Evolutionary conservation across 2,797 vertebrate species (phyloP).

Genomic region (Amblyopsis hoosieri): DNA sequence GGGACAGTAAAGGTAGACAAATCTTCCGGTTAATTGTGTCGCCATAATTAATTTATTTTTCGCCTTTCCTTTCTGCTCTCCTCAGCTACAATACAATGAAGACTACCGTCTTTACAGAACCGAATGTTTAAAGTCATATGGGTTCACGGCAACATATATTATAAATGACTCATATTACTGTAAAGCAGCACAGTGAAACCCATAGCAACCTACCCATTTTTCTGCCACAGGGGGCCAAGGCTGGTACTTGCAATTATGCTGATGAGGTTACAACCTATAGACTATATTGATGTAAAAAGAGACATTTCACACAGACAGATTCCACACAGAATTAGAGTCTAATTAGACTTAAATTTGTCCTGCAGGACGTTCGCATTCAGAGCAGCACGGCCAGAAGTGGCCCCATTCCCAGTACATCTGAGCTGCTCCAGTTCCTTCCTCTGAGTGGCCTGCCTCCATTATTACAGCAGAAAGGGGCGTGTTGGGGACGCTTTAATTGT

Average conservation of each 20-base stretch:
- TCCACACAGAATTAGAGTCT: no score
- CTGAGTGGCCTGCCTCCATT: background rate
- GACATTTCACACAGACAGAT: no score
- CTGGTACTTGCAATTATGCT: no score
- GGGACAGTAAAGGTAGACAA: constrained; percentile 46
- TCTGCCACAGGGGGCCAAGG: no score
- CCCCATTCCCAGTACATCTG: constrained; percentile 13
- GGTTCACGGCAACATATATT: no score
- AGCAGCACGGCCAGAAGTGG: background rate
- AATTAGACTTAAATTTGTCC: background rate
- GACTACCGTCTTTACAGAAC: constrained; percentile 1
- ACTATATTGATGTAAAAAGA: no score
- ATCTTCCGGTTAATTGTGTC: constrained; percentile 59
- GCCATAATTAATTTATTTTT: constrained; percentile 52
- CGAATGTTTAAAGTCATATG: background rate
- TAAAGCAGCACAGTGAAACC: no score
- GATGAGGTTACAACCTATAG: no score
- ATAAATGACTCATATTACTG: no score
- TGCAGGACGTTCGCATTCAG: background rate
- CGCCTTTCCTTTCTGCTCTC: constrained; percentile 8
- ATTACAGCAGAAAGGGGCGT: constrained; percentile 18
- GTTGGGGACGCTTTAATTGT: constrained; percentile 13
- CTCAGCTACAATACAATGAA: constrained; percentile 15
- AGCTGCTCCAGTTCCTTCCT: constrained; percentile 12
- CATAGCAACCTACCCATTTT: no score